These are phyloP conservation scores for Hesperia comma DNA, from an alignment of 2,888 invertebrate genomes.

Conservation along the genomic window DNA sequence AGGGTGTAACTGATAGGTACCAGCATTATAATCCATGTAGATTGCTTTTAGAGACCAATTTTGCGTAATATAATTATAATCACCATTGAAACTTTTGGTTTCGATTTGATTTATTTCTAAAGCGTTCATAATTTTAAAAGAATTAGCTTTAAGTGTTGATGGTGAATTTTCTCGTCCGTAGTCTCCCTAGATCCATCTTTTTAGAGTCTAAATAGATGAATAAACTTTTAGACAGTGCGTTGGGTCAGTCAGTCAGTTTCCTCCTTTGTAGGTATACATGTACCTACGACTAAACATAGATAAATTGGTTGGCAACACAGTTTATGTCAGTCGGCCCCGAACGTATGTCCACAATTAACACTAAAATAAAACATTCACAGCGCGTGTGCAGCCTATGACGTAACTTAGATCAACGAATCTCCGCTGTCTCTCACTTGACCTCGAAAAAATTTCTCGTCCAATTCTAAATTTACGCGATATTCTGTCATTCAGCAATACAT, in stretches of 20 bases:
- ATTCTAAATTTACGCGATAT: slow-evolving; percentile 68
- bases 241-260: not conserved
- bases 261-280: slow-evolving; percentile 4
- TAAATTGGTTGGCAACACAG: slow-evolving; percentile 34
- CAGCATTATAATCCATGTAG: too few species aligned
- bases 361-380: slow-evolving; percentile 51
- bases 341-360: slow-evolving; percentile 49
- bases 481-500: slow-evolving; percentile 68
- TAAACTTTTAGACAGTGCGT: not conserved
- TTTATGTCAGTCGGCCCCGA: slow-evolving; percentile 43
- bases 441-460: slow-evolving; percentile 65
- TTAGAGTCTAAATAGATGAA: too few species aligned
- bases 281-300: slow-evolving; percentile 22
- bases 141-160: too few species aligned
- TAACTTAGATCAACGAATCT: slow-evolving; percentile 57
- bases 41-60: too few species aligned
- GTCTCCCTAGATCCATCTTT: too few species aligned
- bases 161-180: too few species aligned
- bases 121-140: too few species aligned
- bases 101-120: too few species aligned
- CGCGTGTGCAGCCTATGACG: slow-evolving; percentile 60
- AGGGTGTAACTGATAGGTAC: too few species aligned
- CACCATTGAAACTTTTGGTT: too few species aligned
- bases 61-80: too few species aligned
- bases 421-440: slow-evolving; percentile 62